These are phyloP conservation scores for Phylloscopus collybita DNA, from an alignment of 2,797 vertebrate species.

Conservation along the genomic window DNA sequence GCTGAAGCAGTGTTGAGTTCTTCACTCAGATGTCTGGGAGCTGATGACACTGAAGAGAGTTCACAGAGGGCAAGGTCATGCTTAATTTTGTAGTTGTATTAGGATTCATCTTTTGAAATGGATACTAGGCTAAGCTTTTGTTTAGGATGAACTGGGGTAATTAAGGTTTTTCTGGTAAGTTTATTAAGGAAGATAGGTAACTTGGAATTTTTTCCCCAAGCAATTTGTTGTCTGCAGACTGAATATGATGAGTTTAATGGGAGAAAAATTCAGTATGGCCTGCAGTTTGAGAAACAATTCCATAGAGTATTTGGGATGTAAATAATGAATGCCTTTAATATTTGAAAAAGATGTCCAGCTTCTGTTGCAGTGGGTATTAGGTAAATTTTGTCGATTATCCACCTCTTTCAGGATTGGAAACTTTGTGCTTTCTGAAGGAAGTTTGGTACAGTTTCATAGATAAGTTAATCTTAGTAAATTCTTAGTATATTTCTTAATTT, in stretches of 20 bases:
- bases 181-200: neutral
- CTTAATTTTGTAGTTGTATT: neutral
- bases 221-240: neutral
- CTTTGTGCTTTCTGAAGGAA: neutral
- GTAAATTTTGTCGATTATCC: neutral
- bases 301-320: neutral
- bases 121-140: neutral
- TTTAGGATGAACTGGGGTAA: neutral
- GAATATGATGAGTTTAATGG: neutral
- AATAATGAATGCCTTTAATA: neutral
- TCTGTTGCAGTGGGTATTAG: neutral
- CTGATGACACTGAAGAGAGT: neutral
- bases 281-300: neutral
- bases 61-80: neutral
- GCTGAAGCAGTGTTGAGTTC: neutral
- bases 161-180: neutral
- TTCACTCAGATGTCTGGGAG: neutral
- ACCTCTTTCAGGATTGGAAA: neutral
- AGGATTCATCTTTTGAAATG: neutral
- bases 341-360: neutral
- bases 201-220: neutral
- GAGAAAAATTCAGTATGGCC: neutral
- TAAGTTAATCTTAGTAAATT: neutral
- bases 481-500: neutral
- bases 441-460: neutral